Base-by-base conservation (phyloP, 1,140 invertebrate genomes). In the Nasonia longicornis region DNA sequence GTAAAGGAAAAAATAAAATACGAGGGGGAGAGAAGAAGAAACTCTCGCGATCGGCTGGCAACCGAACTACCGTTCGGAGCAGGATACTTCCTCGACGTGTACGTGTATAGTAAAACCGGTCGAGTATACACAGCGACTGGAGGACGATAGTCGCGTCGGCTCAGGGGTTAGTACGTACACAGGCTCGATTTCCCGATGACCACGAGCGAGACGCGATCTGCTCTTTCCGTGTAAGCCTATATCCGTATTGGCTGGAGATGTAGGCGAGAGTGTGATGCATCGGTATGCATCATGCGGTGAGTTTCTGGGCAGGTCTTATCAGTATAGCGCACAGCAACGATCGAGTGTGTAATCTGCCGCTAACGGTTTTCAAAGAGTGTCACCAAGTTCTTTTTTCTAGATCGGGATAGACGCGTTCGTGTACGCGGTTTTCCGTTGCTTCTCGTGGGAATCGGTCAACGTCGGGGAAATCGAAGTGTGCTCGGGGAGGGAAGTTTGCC, bases 21-120 rank as follows among this genome's bases (percentile, higher is more conserved):
- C 38, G 6, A 42, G 38, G 80, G 82, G 83, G 82, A 84, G 82
- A 85, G 82, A 82, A 81, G 83, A 35, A 35, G 31, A 35, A 35
- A 35, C 63, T 80, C 84, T 31, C 66, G 76, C 35, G 66, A 58
- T 76, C 48, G 70, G 29, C 70, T 79, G 84, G 80, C 82, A 85
- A 85, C 3, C 85, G 84, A 87, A 87, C 84, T 87, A 84, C 81
- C 81, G 84, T 84, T 85, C 83, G 80, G 76, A 69, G 83, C 75
- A 79, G 83, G 79, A 84, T 86, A 85, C 85, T 85, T 87, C 83
- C 85, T 82, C 45, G 85, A 69, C 58, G 35, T 45, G 29, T 72
- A 45, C n/a, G 58, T 79, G 67, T 79, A 75, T 67, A 52, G 64
- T 72, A 70, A 79, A 84, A 84, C 85, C 85, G 85, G 84, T 86